These are phyloP conservation scores for Molorchus minor DNA, from an alignment of 2,888 invertebrate species.

Conservation along the genomic window DNA sequence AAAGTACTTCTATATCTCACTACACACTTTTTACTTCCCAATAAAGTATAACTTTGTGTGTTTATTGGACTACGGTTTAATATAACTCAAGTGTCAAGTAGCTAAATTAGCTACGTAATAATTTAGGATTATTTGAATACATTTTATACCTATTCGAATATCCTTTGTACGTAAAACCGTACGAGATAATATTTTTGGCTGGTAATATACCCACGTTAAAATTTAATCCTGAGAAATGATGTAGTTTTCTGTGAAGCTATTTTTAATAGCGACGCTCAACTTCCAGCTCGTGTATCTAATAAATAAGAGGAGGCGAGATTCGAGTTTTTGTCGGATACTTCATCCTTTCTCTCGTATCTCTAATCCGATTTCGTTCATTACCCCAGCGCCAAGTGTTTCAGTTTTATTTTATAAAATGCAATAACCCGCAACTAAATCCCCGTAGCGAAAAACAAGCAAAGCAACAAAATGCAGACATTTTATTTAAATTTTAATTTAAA, in stretches of 20 bases:
- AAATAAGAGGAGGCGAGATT: slow-evolving; percentile 33
- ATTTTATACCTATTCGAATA: no score
- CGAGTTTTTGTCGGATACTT: slow-evolving; percentile 20
- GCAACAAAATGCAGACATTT: slow-evolving; percentile 59
- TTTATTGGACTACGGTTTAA: no score
- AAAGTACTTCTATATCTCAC: no score
- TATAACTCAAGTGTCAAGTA: no score
- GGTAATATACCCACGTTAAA: slow-evolving; percentile 11
- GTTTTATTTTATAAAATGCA: slow-evolving; percentile 44
- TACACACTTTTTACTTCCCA: no score
- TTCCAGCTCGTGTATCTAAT: slow-evolving; percentile 22
- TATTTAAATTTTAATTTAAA: slow-evolving; percentile 62
- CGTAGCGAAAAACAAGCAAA: slow-evolving; percentile 45
- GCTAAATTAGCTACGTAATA: no score
- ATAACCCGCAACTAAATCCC: slow-evolving; percentile 43
- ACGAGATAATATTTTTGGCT: no score
- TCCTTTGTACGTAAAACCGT: no score
- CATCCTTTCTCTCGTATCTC: slow-evolving; percentile 21
- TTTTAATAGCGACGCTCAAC: slow-evolving; percentile 33
- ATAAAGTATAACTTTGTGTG: no score
- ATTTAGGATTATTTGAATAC: no score
- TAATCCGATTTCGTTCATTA: slow-evolving; percentile 47
- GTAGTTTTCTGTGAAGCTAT: slow-evolving; percentile 34
- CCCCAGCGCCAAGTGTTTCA: slow-evolving; percentile 33
- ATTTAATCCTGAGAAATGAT: slow-evolving; percentile 39